Evolutionary conservation across 2,797 vertebrate species (phyloP).

Genomic region (Schizothorax lantsangensis): DNA sequence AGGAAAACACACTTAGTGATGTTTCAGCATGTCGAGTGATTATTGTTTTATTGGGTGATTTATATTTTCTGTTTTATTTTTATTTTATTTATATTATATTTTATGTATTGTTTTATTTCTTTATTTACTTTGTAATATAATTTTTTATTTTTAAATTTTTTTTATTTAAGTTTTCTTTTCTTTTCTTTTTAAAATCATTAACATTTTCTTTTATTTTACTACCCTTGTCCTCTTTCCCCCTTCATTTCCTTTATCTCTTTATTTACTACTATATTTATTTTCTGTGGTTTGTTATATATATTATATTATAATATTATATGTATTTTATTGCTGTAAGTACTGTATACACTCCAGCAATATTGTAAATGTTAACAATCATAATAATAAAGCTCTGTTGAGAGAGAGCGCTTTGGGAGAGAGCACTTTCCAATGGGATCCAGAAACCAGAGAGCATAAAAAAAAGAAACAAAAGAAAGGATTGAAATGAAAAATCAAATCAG

Average conservation of each 20-base stretch:
- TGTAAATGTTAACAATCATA: constrained; percentile 22
- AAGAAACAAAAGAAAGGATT: not conserved
- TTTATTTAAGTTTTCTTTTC: not conserved
- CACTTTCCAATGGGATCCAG: not conserved
- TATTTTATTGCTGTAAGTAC: not conserved
- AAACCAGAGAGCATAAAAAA: constrained; percentile 28
- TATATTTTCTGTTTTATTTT: not conserved
- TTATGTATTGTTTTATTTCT: not conserved
- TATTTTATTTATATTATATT: not conserved
- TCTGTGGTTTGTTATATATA: not conserved
- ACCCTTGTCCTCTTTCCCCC: not conserved
- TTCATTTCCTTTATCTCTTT: not conserved
- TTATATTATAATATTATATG: not conserved
- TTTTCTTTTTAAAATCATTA: not conserved
- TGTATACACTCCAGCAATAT: not conserved
- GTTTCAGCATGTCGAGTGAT: not conserved
- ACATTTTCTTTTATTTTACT: not conserved
- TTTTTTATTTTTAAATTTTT: not conserved
- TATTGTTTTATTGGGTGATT: constrained; percentile 1
- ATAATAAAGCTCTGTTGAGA: constrained; percentile 15
- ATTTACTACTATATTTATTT: not conserved
- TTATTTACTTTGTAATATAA: not conserved
- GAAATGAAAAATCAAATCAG: constrained; percentile 49
- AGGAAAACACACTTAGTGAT: not conserved
- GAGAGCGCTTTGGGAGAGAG: not conserved